phyloP scores from a whole-genome alignment of 2,888 invertebrate genomes.

The Orthosia gothica region DNA sequence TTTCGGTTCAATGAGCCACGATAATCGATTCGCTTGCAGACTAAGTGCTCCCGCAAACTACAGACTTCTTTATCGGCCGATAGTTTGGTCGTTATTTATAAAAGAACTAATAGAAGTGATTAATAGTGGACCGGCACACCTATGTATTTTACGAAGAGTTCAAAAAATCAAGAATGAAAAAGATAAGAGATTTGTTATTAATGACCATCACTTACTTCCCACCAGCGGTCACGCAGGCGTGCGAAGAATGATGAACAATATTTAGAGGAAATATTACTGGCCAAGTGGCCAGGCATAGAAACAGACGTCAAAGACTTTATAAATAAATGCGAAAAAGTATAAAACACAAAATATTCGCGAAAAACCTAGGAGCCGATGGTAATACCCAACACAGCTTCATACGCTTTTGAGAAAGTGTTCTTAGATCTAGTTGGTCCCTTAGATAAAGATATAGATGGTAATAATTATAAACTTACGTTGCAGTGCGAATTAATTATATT shows the following conservation, averaged over 20 bases:
- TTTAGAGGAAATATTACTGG: neutral
- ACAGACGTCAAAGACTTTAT: neutral
- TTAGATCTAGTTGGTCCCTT: too few relatives aligned
- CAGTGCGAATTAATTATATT: too few relatives aligned
- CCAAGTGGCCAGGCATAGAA: neutral
- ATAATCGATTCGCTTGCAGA: too few relatives aligned
- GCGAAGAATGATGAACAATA: neutral
- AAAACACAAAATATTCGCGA: neutral
- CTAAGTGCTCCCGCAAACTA: too few relatives aligned
- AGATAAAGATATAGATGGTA: too few relatives aligned
- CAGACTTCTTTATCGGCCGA: too few relatives aligned
- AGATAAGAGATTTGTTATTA: neutral
- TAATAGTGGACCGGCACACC: neutral
- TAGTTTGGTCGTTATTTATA: too few relatives aligned
- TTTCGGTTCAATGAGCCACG: too few relatives aligned
- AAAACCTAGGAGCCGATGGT: neutral
- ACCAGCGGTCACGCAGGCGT: neutral
- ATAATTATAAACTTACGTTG: too few relatives aligned
- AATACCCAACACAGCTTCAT: neutral
- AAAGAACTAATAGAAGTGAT: too few relatives aligned
- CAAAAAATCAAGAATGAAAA: neutral
- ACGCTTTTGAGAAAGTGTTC: neutral
- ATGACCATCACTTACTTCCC: neutral
- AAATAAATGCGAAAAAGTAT: neutral
- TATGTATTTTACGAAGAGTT: neutral